A percentile compares a stretch with the other conserved stretches of the same genome.
These are phyloP conservation scores for Timandra comae DNA, from an alignment of 2,888 invertebrate species.

Conservation along the genomic window DNA sequence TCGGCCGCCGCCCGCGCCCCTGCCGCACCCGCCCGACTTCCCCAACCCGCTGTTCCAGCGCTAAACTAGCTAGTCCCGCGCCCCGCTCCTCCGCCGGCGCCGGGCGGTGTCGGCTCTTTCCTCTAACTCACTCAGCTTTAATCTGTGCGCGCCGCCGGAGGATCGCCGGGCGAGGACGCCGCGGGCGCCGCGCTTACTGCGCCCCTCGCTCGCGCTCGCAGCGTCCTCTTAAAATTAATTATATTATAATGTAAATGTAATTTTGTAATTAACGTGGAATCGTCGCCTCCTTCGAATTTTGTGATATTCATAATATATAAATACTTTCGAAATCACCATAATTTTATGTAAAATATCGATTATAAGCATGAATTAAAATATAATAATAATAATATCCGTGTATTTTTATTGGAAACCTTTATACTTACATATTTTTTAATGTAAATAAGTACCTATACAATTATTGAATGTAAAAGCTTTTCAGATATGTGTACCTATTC, in stretches of 20 bases:
- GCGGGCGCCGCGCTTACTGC: constrained; percentile 51
- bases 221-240: constrained; percentile 46
- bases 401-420: constrained; percentile 2
- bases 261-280: constrained; percentile 59
- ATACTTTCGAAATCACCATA: constrained; percentile 64
- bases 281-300: constrained; percentile 72
- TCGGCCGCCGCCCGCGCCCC: constrained; percentile 90
- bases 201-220: constrained; percentile 60
- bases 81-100: constrained; percentile 73
- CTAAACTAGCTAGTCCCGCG: constrained; percentile 61
- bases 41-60: constrained; percentile 91
- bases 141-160: constrained; percentile 70
- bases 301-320: constrained; percentile 73
- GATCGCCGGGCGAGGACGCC: constrained; percentile 67
- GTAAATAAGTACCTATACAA: too few relatives aligned
- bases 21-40: constrained; percentile 96
- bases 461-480: too few relatives aligned
- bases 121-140: constrained; percentile 63
- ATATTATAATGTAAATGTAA: constrained; percentile 37
- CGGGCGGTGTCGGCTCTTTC: constrained; percentile 70
- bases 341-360: constrained; percentile 65
- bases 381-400: constrained; percentile 32
- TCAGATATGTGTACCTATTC: too few relatives aligned
- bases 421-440: too few relatives aligned
- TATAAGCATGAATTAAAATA: constrained; percentile 56